Percentiles rank a stretch among this genome's conserved stretches.
These are phyloP conservation scores for Varecia variegata DNA, from an alignment of 2,797 vertebrate species.

Conservation along the genomic window DNA sequence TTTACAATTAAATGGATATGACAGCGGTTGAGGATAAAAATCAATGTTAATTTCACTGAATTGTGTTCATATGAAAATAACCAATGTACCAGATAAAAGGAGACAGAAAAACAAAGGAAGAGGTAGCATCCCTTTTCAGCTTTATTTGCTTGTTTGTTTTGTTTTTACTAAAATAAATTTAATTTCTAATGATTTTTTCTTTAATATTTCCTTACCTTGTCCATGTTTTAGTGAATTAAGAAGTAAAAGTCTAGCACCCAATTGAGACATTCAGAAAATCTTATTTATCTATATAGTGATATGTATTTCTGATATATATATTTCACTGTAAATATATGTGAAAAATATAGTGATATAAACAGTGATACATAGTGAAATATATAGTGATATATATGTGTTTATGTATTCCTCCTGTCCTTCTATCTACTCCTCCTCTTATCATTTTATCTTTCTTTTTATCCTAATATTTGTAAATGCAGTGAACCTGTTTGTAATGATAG, in stretches of 20 bases:
- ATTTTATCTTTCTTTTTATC: not conserved
- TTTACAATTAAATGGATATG: not conserved
- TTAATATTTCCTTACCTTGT: not conserved
- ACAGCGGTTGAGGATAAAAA: not conserved
- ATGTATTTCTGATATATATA: too few relatives aligned
- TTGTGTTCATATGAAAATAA: conserved; percentile 20
- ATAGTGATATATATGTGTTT: not conserved
- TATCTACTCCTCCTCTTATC: not conserved
- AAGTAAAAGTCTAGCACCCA: not conserved
- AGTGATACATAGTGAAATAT: not conserved
- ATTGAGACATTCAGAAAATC: not conserved
- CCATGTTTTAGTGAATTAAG: not conserved
- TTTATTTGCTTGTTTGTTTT: not conserved
- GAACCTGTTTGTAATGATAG: not conserved
- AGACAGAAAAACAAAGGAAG: not conserved
- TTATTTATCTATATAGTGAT: not conserved
- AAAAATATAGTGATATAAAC: too few relatives aligned
- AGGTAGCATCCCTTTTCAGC: not conserved
- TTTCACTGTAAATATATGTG: too few relatives aligned
- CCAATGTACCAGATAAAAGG: not conserved
- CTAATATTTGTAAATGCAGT: not conserved
- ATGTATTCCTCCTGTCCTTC: not conserved
- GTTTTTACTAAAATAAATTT: not conserved
- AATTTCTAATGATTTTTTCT: not conserved
- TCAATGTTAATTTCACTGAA: conserved; percentile 28